Evolutionary conservation across 2,797 vertebrate genomes (phyloP).

Genomic region (Hirundo rustica): DNA sequence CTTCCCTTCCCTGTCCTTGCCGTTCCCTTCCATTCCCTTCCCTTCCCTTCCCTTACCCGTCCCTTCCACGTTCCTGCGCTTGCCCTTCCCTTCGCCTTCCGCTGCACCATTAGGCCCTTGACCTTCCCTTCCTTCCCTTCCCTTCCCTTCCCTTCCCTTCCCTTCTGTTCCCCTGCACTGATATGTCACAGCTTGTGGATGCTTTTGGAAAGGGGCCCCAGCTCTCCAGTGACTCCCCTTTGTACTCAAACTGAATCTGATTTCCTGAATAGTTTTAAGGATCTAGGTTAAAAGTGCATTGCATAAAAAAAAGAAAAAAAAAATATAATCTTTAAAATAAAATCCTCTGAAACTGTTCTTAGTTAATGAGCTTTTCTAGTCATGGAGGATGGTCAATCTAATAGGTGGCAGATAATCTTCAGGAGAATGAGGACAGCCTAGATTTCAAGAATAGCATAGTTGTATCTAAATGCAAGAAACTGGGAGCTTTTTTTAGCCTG

Average conservation of each 20-base stretch:
- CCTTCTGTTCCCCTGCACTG: neutral
- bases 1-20: neutral
- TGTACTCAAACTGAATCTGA: neutral
- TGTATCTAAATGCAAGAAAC: neutral
- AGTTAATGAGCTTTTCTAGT: neutral
- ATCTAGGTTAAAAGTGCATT: neutral
- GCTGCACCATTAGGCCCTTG: too few species aligned
- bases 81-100: neutral
- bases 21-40: neutral
- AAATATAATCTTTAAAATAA: neutral
- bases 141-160: neutral
- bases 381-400: neutral
- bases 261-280: neutral
- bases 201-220: neutral
- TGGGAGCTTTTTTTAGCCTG: neutral
- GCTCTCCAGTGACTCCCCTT: neutral
- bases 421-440: constrained; percentile 23
- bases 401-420: neutral
- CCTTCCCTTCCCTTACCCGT: neutral
- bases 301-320: neutral
- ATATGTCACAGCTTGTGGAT: neutral
- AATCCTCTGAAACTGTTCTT: neutral
- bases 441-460: constrained; percentile 19
- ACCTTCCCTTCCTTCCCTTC: neutral
- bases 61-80: too few species aligned